Conservation (phyloP, 2,113 vertebrate genomes). For the Limanda limanda region DNA sequence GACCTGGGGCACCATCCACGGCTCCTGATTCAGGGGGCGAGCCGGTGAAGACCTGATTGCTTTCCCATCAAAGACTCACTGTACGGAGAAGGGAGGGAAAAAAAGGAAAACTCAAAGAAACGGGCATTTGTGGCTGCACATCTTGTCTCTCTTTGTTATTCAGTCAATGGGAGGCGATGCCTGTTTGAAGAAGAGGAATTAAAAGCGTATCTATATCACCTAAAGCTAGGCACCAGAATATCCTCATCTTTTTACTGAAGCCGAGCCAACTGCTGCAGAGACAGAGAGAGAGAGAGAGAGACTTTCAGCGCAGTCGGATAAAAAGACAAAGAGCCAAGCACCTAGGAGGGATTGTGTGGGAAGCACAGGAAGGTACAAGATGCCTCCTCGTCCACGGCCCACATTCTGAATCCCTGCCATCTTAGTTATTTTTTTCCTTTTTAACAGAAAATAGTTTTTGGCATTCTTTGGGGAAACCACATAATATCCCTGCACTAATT, state of each 20-base stretch:
- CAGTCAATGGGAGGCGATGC: slow-evolving; percentile 27
- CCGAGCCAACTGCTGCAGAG: slow-evolving; percentile 42
- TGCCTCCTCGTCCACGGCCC: slow-evolving; percentile 40
- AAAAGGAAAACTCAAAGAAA: slow-evolving; percentile 1
- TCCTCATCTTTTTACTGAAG: slow-evolving; percentile 35
- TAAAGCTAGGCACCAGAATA: slow-evolving; percentile 48
- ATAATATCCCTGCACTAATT: slow-evolving; percentile 18
- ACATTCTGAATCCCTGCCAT: slow-evolving; percentile 50
- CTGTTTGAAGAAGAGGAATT: slow-evolving; percentile 33
- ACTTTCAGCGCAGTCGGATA: slow-evolving; percentile 42
- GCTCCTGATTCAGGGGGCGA: slow-evolving; percentile 30
- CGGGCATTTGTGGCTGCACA: slow-evolving; percentile 10
- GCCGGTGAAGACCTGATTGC: slow-evolving; percentile 41
- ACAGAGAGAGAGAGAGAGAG: slow-evolving; percentile 37
- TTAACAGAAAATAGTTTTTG: slow-evolving; percentile 31
- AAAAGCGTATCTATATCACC: slow-evolving; percentile 52
- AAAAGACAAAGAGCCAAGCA: slow-evolving; percentile 56
- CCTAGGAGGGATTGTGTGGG: slow-evolving; percentile 56
- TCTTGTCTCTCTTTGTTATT: slow-evolving; percentile 41
- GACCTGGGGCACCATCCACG: neutral
- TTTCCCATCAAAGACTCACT: slow-evolving; percentile 31
- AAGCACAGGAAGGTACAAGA: slow-evolving; percentile 37
- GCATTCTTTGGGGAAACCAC: slow-evolving; percentile 18
- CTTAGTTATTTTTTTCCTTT: neutral
- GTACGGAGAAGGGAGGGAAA: slow-evolving; percentile 9